Percentiles rank a stretch among this genome's conserved stretches.
Conservation (phyloP, 53 echinoderm and acorn worm genomes). For the Holothuria scabra region DNA sequence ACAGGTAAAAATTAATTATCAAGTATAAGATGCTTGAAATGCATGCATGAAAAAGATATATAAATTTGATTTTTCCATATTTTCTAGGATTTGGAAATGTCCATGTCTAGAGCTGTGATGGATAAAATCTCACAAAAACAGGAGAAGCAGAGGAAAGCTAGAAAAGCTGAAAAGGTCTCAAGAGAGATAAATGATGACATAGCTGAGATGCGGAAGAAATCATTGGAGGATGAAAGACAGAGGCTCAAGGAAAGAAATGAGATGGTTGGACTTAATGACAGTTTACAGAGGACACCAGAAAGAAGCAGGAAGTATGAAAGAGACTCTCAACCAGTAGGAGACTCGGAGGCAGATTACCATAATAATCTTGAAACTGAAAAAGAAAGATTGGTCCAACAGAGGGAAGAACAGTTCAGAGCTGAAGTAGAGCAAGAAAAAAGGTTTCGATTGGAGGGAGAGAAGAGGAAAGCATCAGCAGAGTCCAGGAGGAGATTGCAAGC, state of each 20-base stretch:
- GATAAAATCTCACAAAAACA: constrained; percentile 75
- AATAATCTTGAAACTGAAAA: constrained; percentile 26
- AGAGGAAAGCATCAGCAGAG: constrained; percentile 42
- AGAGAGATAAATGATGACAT: constrained; percentile 60
- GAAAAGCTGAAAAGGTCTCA: constrained; percentile 63
- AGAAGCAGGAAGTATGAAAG: neutral
- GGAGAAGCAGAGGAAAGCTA: constrained; percentile 70
- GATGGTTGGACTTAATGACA: neutral
- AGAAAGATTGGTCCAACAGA: constrained; percentile 38
- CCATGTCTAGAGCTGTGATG: constrained; percentile 78
- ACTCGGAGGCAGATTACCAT: constrained; percentile 5
- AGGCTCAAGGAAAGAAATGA: constrained; percentile 65
- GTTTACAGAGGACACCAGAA: constrained; percentile 15
- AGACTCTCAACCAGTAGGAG: neutral
- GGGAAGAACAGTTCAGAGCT: constrained; percentile 43
- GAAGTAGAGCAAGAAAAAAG: constrained; percentile 54
- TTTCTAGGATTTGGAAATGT: constrained; percentile 63
- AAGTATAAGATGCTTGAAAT: too few species aligned
- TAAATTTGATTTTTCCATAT: neutral
- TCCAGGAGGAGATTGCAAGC: constrained; percentile 57
- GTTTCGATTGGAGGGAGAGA: constrained; percentile 46
- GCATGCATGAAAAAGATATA: constrained; percentile 16
- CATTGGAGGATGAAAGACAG: constrained; percentile 35
- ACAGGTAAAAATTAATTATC: too few species aligned
- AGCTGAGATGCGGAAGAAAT: constrained; percentile 49